These are phyloP conservation scores for Erebia ligea DNA, from an alignment of 2,888 invertebrate genomes.

Conservation along the genomic window DNA sequence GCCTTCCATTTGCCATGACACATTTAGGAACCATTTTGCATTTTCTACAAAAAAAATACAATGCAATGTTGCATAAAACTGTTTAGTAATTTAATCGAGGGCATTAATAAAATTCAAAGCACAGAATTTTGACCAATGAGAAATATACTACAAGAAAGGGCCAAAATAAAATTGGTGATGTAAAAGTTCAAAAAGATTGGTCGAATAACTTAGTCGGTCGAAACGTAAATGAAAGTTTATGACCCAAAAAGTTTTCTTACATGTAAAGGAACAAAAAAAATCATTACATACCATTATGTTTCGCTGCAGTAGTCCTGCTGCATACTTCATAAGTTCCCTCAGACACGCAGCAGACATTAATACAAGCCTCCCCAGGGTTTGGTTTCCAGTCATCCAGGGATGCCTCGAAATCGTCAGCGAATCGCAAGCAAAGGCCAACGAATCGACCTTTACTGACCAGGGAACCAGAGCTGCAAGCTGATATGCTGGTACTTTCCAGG, in stretches of 20 bases:
- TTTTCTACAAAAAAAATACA: constrained; percentile 85
- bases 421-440: constrained; percentile 95
- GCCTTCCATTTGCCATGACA: constrained; percentile 99
- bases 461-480: constrained; percentile 97
- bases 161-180: too few species aligned
- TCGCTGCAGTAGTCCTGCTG: constrained; percentile 94
- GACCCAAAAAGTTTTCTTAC: too few species aligned
- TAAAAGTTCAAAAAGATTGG: too few species aligned
- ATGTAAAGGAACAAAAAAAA: too few species aligned
- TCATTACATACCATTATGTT: constrained; percentile 85
- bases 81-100: too few species aligned
- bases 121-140: too few species aligned
- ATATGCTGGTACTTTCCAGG: constrained; percentile 96
- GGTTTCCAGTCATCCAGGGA: constrained; percentile 99
- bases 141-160: too few species aligned
- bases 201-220: too few species aligned
- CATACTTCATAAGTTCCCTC: constrained; percentile 99
- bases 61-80: too few species aligned
- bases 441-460: constrained; percentile 96
- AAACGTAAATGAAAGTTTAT: too few species aligned
- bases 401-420: constrained; percentile 98
- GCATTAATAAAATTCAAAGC: too few species aligned
- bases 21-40: constrained; percentile 99
- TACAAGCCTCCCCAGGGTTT: constrained; percentile 89
- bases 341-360: constrained; percentile 98